These are phyloP conservation scores for Drosophila anomalata DNA, from an alignment of 2,888 invertebrate species.

Conservation along the genomic window DNA sequence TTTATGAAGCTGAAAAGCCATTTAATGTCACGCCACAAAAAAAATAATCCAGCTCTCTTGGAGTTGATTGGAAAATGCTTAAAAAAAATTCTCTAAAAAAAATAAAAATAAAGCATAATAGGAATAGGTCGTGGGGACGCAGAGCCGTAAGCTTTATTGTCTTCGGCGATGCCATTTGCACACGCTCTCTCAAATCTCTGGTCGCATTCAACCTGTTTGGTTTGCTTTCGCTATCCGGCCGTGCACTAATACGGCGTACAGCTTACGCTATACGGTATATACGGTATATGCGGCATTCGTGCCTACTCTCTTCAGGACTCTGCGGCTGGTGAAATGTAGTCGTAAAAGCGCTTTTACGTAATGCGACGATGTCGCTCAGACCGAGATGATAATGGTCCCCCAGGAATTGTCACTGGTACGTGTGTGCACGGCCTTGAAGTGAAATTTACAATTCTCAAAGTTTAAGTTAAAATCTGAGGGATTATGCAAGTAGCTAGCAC, in stretches of 20 bases:
- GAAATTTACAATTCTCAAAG: constrained; percentile 48
- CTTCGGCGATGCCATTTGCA: constrained; percentile 58
- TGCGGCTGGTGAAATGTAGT: constrained; percentile 55
- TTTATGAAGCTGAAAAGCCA: constrained; percentile 55
- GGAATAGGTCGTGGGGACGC: constrained; percentile 11
- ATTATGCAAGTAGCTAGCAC: constrained; percentile 13
- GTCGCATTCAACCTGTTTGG: constrained; percentile 68
- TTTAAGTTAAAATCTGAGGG: constrained; percentile 26
- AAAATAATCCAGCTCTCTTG: constrained; percentile 61
- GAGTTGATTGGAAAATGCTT: constrained; percentile 63
- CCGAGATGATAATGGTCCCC: constrained; percentile 55
- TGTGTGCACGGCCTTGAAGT: constrained; percentile 63
- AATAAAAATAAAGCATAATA: constrained; percentile 10
- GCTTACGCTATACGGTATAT: not conserved
- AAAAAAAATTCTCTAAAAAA: constrained; percentile 21
- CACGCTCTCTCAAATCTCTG: constrained; percentile 54
- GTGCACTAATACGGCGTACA: not conserved
- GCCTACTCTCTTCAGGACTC: constrained; percentile 39
- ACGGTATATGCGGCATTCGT: constrained; percentile 16
- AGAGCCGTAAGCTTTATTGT: constrained; percentile 67
- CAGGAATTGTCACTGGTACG: constrained; percentile 65
- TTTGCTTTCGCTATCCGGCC: constrained; percentile 17
- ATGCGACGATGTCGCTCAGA: constrained; percentile 58
- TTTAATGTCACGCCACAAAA: constrained; percentile 59
- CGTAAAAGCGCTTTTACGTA: constrained; percentile 76